phyloP scores from a whole-genome alignment of 2,888 invertebrate genomes.

The Lasioglossum calceatum region DNA sequence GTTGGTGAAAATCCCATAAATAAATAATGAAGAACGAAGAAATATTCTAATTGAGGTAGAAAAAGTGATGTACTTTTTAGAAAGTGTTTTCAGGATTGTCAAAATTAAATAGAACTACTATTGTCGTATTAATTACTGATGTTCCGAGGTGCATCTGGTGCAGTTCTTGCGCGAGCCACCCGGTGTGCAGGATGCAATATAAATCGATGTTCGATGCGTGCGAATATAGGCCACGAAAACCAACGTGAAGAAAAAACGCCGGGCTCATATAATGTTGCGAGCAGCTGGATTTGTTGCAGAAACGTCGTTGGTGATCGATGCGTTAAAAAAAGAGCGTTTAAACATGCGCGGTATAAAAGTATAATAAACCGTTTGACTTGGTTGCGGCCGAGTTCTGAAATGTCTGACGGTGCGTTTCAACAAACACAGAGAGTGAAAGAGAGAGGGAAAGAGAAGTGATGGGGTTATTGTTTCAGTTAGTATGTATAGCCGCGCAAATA shows the following conservation, averaged over 20 bases:
- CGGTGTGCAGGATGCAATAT: constrained; percentile 14
- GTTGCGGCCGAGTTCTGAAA: neutral
- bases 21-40: neutral
- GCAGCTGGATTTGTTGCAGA: constrained; percentile 25
- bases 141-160: neutral
- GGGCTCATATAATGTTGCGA: constrained; percentile 14
- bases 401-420: no score
- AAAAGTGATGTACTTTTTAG: neutral
- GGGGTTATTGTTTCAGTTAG: neutral
- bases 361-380: constrained; percentile 13
- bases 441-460: neutral
- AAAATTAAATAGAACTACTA: neutral
- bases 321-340: neutral
- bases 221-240: constrained; percentile 31
- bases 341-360: neutral
- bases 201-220: constrained; percentile 36
- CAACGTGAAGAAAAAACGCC: constrained; percentile 11
- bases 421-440: neutral
- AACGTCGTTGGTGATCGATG: constrained; percentile 8
- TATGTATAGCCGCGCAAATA: neutral
- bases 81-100: neutral
- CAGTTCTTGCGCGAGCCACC: constrained; percentile 9
- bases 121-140: neutral
- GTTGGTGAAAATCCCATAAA: neutral
- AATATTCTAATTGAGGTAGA: neutral